phyloP scores from a whole-genome alignment of 2,888 invertebrate genomes.

The Dicranocentrus wangi region DNA sequence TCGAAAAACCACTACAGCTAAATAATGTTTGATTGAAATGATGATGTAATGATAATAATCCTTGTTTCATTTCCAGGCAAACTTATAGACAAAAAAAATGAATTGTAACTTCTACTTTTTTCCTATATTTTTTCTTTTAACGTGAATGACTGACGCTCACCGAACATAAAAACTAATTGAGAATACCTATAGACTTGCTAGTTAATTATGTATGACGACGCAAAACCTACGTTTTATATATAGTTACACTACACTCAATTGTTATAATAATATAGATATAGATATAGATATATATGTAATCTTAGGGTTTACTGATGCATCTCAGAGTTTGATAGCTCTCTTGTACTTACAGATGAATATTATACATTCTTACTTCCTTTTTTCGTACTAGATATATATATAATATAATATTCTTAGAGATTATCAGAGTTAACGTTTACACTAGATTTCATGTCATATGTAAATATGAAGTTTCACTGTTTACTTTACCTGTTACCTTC shows the following conservation, averaged over 20 bases:
- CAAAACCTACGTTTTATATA: neutral
- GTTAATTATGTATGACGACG: too few species aligned
- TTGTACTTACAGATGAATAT: slow-evolving; percentile 57
- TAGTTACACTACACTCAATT: neutral
- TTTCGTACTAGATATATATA: slow-evolving; percentile 15
- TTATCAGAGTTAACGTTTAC: slow-evolving; percentile 54
- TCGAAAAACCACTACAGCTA: too few species aligned
- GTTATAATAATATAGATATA: neutral
- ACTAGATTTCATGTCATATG: slow-evolving; percentile 56
- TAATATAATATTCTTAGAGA: slow-evolving; percentile 37
- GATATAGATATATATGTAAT: neutral
- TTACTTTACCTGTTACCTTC: slow-evolving; percentile 31
- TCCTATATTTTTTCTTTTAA: too few species aligned
- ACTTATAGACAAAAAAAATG: too few species aligned
- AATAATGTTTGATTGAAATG: too few species aligned
- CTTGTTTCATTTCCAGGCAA: too few species aligned
- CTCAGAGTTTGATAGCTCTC: slow-evolving; percentile 55
- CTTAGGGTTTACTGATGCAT: slow-evolving; percentile 32
- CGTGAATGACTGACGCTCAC: too few species aligned
- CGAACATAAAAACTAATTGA: too few species aligned
- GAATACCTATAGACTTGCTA: too few species aligned
- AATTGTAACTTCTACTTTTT: too few species aligned
- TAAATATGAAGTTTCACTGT: slow-evolving; percentile 59
- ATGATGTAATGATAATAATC: too few species aligned
- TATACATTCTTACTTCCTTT: slow-evolving; percentile 22